Base-by-base conservation (phyloP, 2,797 vertebrate species). In the Labroides dimidiatus region DNA sequence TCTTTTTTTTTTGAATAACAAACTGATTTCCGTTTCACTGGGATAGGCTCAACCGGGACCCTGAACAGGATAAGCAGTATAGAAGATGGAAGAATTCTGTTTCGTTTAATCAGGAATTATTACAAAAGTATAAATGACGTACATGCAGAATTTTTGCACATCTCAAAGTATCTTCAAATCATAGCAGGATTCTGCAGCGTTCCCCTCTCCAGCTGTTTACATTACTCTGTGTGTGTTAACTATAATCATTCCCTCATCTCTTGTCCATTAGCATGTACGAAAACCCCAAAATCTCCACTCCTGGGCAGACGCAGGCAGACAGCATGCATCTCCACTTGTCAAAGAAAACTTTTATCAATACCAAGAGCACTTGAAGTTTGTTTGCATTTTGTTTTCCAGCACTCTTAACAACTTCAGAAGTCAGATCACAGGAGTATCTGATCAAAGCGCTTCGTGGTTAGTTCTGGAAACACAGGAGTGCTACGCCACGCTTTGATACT, bases 381-480 rank as follows among this genome's bases (percentile, higher is more conserved):
- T 94, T 95, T 95, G 93, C 93, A 94, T 95, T 94, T 95, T 94
- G 94, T 94, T 93, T 94, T 94, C 91, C 93, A 91, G 92, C 92
- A 91, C 92, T 94, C 93, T 94, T 94, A 95, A 95, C 93, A 94
- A 94, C 94, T 95, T 95, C 93, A 94, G 94, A 95, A 94, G 94
- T 94, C 93, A 93, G 94, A 94, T 95, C 93, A 95, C 93, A 95
- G 94, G 92, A 94, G 92, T 90, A 89, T 82, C 85, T 95, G 94
- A 95, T 95, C 94, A 95, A 95, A 95, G 94, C 89, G 87, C 85
- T 93, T 92, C 93, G 92, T 91, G 91, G 93, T 94, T 93, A 95
- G 93, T 92, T 94, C 92, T 93, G 93, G 93, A 94, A 94, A 94
- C 93, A 94, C 93, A 93, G 93, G 93, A 95, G 93, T 93, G 91